Evolutionary conservation across 2,113 vertebrate species (phyloP).

Genomic region (Thunnus thynnus): DNA sequence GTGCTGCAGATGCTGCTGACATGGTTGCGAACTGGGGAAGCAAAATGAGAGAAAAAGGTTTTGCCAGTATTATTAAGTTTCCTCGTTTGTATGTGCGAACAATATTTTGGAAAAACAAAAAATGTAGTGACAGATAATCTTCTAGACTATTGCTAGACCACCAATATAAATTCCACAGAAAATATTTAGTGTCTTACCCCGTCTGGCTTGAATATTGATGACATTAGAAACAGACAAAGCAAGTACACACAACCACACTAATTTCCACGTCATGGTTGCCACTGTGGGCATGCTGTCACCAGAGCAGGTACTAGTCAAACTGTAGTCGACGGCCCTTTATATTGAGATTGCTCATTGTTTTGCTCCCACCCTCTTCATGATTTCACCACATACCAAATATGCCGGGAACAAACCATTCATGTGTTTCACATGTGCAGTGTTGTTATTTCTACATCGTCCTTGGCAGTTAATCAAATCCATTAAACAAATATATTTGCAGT

Average conservation of each 20-base stretch:
- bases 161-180: too few species aligned
- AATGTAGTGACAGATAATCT: too few species aligned
- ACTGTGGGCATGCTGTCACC: constrained; percentile 21
- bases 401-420: background rate
- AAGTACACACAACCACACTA: constrained; percentile 65
- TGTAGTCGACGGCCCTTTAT: constrained; percentile 57
- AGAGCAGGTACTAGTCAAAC: constrained; percentile 23
- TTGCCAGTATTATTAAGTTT: too few species aligned
- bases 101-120: too few species aligned
- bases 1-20: constrained; percentile 93
- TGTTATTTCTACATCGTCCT: too few species aligned
- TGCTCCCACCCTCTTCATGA: too few species aligned
- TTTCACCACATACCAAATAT: constrained; percentile 57
- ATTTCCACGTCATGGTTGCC: constrained; percentile 75
- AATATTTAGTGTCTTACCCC: constrained; percentile 71
- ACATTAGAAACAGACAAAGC: constrained; percentile 54
- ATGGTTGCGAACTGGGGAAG: constrained; percentile 86
- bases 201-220: constrained; percentile 58
- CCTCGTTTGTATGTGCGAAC: too few species aligned
- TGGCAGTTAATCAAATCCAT: too few species aligned
- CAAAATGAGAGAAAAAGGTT: background rate
- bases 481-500: too few species aligned
- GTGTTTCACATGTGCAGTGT: too few species aligned
- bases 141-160: too few species aligned
- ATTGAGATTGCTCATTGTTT: constrained; percentile 28